A percentile compares a stretch with the other conserved stretches of the same genome.
Evolutionary conservation across 2,888 invertebrate genomes (phyloP).

Genomic region (Clusia tigrina): DNA sequence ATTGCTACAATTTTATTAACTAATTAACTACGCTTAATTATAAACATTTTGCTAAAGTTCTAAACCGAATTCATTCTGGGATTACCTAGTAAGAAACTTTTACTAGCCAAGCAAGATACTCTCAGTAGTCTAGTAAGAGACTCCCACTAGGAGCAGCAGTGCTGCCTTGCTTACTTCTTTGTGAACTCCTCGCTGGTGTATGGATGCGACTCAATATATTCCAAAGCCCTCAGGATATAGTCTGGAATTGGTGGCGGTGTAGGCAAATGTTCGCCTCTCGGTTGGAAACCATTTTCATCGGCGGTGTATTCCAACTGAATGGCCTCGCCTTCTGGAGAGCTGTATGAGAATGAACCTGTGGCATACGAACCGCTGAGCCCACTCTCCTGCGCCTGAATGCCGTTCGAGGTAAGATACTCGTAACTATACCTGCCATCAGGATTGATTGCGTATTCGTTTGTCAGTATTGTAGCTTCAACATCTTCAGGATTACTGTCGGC

Average conservation of each 20-base stretch:
- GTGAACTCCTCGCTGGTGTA: slow-evolving; percentile 40
- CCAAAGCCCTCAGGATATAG: slow-evolving; percentile 51
- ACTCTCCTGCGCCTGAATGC: slow-evolving; percentile 67
- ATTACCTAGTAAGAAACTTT: too few species aligned
- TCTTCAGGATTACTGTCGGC: slow-evolving; percentile 41
- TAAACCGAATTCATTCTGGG: too few species aligned
- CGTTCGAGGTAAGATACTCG: slow-evolving; percentile 68
- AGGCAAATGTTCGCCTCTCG: slow-evolving; percentile 57
- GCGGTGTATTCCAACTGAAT: slow-evolving; percentile 55
- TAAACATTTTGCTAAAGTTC: too few species aligned
- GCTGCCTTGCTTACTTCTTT: slow-evolving; percentile 35
- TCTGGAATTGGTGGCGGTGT: slow-evolving; percentile 61
- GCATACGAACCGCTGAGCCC: slow-evolving; percentile 68
- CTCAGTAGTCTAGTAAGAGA: too few species aligned
- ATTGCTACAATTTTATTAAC: too few species aligned
- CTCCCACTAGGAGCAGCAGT: neutral
- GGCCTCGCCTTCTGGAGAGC: slow-evolving; percentile 55
- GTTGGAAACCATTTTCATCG: slow-evolving; percentile 60
- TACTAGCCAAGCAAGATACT: too few species aligned
- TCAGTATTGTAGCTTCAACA: slow-evolving; percentile 43
- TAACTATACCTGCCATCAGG: slow-evolving; percentile 65
- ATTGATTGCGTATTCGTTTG: slow-evolving; percentile 45
- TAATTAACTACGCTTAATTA: too few species aligned
- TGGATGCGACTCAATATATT: slow-evolving; percentile 56
- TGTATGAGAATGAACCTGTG: slow-evolving; percentile 47